Evolutionary conservation across 1,140 invertebrate genomes (phyloP), one percentile per base, ranked within the genome.

Genomic region (Cylas formicarius): DNA sequence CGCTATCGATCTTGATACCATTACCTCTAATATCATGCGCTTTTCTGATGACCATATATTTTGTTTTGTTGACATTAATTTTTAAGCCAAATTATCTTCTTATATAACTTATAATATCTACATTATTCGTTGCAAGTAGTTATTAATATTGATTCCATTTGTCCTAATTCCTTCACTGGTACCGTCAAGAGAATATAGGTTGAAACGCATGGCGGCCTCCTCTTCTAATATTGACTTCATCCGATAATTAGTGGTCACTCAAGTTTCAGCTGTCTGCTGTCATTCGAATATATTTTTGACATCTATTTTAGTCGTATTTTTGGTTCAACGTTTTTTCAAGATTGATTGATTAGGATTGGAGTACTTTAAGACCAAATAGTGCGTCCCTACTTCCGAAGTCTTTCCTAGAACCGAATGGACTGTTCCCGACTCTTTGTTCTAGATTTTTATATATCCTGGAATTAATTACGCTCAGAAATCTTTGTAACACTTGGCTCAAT

Each of bases 171-270:
- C 51, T 37, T 33, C 20, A n/a, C 11, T 24, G 18, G 24, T 20
- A 34, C 48, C 31, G 23, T 48, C 37, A 8, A 56, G 21, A 21
- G 45, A 57, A 59, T 22, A 58, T 61, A 9, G 58, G 33, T 17
- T 60, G 46, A 31, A 60, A 63, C 20, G 60, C 64, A 36, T 64
- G 61, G 16, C 56, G 44, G 4, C 60, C 55, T 14, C 58, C 61
- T 27, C 53, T 31, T 24, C 23, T 41, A 20, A 54, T 60, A 35
- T 37, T 28, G 16, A 55, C 43, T 13, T 49, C 45, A 9, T 55
- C 50, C 13, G 54, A 43, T 29, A 45, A 6, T 44, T 49, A 26
- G n/a, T 52, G 21, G 32, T 49, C 37, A 33, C n/a, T 19, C 17
- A 10, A 17, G 27, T 18, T 24, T 21, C 20, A 16, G 36, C 29